A percentile compares a stretch with the other conserved stretches of the same genome.
These are phyloP conservation scores for Scolopax mira DNA, from an alignment of 2,113 vertebrate genomes.

Conservation along the genomic window DNA sequence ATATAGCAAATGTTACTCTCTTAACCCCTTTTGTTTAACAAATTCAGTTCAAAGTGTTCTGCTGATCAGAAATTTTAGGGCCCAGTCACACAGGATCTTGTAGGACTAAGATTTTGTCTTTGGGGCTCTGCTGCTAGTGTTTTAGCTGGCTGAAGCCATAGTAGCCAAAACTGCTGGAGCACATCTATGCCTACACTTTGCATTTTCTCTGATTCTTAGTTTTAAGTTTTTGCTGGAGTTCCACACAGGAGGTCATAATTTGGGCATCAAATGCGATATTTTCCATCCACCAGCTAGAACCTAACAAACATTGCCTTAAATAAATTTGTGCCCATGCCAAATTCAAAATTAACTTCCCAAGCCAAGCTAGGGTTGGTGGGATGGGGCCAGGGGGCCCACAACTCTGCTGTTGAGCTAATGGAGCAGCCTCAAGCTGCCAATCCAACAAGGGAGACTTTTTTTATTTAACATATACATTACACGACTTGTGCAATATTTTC, in stretches of 20 bases:
- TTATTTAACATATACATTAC: slow-evolving; percentile 65
- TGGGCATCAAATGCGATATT: slow-evolving; percentile 38
- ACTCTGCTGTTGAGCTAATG: slow-evolving; percentile 57
- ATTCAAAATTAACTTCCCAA: slow-evolving; percentile 65
- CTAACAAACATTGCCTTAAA: slow-evolving; percentile 61
- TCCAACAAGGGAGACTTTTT: slow-evolving; percentile 57
- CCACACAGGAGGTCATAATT: slow-evolving; percentile 39
- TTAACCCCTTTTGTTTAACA: background rate
- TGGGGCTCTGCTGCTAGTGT: background rate
- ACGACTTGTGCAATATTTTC: slow-evolving; percentile 66
- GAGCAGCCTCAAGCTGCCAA: slow-evolving; percentile 54
- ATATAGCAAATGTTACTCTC: background rate
- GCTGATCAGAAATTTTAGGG: background rate
- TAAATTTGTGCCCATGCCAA: slow-evolving; percentile 58
- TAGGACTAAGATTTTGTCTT: background rate
- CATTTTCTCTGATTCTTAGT: background rate
- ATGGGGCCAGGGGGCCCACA: slow-evolving; percentile 55
- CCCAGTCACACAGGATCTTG: background rate
- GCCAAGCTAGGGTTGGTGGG: slow-evolving; percentile 26
- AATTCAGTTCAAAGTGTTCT: background rate
- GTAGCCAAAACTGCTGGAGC: background rate
- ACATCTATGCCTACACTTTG: background rate
- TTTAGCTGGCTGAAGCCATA: background rate
- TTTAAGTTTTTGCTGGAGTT: background rate
- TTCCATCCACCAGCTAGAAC: slow-evolving; percentile 42